These are phyloP conservation scores for Idris sp. DNA, from an alignment of 1,140 invertebrate species.

Conservation along the genomic window DNA sequence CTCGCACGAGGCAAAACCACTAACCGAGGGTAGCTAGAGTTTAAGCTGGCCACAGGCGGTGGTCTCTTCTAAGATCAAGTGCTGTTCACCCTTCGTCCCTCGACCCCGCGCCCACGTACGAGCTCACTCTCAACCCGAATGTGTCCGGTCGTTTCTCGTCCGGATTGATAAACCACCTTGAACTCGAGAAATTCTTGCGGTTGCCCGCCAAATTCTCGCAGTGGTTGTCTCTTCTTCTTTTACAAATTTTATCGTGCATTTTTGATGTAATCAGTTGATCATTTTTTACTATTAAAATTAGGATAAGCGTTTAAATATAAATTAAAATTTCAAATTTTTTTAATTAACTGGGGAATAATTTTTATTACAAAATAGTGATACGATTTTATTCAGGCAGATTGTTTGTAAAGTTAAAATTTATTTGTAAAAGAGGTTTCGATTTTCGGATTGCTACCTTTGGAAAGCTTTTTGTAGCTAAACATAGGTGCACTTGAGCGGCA, in stretches of 20 bases:
- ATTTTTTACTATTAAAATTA: too few species aligned
- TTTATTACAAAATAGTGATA: slow-evolving; percentile 5
- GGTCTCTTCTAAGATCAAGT: slow-evolving; percentile 67
- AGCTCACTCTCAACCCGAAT: slow-evolving; percentile 26
- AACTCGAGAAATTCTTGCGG: slow-evolving; percentile 62
- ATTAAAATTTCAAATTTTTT: neutral
- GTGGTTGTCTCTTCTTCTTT: slow-evolving; percentile 38
- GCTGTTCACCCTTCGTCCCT: slow-evolving; percentile 48
- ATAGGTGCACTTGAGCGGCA: slow-evolving; percentile 61
- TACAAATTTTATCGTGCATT: slow-evolving; percentile 10
- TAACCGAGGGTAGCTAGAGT: slow-evolving; percentile 62
- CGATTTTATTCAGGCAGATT: too few species aligned
- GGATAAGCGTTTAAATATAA: neutral
- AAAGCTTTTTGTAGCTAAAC: slow-evolving; percentile 50
- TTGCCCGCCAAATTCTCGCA: slow-evolving; percentile 52
- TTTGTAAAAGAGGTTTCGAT: slow-evolving; percentile 37
- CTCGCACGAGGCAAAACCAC: slow-evolving; percentile 59
- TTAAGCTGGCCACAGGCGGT: slow-evolving; percentile 64
- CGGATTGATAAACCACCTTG: slow-evolving; percentile 64
- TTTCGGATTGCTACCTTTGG: slow-evolving; percentile 50
- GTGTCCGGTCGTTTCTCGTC: slow-evolving; percentile 54
- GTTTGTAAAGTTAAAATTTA: too few species aligned
- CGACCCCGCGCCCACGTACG: slow-evolving; percentile 37
- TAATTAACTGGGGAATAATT: too few species aligned
- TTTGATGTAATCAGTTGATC: neutral